Conservation (phyloP, 2,888 invertebrate genomes). For the Campoplex nolae region DNA sequence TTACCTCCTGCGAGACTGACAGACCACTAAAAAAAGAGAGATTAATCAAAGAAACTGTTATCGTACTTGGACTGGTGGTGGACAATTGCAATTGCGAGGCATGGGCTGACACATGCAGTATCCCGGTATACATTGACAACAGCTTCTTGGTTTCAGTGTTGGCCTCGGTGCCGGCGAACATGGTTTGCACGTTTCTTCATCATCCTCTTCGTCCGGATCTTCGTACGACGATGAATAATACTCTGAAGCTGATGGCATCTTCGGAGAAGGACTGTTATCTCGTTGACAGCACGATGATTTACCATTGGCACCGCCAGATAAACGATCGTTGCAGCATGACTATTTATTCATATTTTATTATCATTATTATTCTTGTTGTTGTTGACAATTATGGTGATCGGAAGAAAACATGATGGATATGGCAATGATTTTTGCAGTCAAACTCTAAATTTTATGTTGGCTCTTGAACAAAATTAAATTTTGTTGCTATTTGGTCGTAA, state of each 20-base stretch:
- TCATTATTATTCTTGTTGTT: not conserved
- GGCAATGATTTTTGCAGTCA: no score
- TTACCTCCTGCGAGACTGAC: no score
- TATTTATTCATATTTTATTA: constrained; percentile 35
- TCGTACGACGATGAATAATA: constrained; percentile 31
- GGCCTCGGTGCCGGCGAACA: constrained; percentile 70
- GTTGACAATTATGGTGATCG: no score
- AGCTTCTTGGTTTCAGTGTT: constrained; percentile 71
- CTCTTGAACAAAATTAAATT: no score
- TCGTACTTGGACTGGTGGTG: constrained; percentile 73
- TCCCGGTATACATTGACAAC: constrained; percentile 67
- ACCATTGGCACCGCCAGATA: constrained; percentile 72
- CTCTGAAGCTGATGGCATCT: constrained; percentile 16
- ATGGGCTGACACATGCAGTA: constrained; percentile 76
- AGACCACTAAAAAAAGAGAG: not conserved
- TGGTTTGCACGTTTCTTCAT: constrained; percentile 61
- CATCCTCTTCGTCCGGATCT: not conserved
- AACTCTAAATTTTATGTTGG: no score
- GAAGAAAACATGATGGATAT: no score
- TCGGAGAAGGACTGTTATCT: constrained; percentile 11
- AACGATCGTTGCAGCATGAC: constrained; percentile 63
- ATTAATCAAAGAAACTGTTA: not conserved
- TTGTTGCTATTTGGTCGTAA: not conserved
- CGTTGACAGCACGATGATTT: constrained; percentile 28
- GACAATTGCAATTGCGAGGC: constrained; percentile 76